Conservation (phyloP, 2,113 vertebrate species). For the Grammomys dolichurus region DNA sequence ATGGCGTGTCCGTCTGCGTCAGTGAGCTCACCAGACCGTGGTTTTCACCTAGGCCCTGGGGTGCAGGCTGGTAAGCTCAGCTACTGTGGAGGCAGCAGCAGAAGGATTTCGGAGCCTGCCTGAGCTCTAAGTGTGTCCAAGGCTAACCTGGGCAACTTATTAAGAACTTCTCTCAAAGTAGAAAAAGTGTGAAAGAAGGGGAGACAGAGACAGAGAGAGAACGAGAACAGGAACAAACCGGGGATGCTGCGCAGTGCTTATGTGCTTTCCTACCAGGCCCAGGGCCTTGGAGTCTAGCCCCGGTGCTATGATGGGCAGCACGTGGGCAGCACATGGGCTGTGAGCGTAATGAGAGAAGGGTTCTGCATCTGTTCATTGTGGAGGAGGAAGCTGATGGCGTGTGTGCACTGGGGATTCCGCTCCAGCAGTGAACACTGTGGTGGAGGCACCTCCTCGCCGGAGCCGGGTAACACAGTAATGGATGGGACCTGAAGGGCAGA, state of each 20-base stretch:
- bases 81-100: not conserved
- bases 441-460: too few relatives aligned
- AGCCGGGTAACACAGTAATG: not conserved
- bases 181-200: not conserved
- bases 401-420: not conserved
- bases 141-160: not conserved
- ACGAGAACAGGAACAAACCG: fast-evolving
- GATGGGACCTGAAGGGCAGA: too few relatives aligned
- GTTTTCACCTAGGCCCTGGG: not conserved
- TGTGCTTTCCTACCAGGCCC: not conserved
- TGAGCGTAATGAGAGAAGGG: not conserved
- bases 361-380: not conserved
- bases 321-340: not conserved
- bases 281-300: not conserved
- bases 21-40: not conserved
- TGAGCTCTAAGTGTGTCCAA: not conserved
- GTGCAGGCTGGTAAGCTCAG: not conserved
- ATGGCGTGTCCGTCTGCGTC: not conserved
- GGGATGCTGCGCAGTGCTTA: not conserved
- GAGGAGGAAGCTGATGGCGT: not conserved
- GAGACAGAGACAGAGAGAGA: not conserved
- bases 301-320: too few relatives aligned
- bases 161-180: not conserved
- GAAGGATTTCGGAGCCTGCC: not conserved
- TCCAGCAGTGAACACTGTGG: not conserved